Evolutionary conservation across 2,113 vertebrate species (phyloP).

Genomic region (Poeciliopsis retropinna): DNA sequence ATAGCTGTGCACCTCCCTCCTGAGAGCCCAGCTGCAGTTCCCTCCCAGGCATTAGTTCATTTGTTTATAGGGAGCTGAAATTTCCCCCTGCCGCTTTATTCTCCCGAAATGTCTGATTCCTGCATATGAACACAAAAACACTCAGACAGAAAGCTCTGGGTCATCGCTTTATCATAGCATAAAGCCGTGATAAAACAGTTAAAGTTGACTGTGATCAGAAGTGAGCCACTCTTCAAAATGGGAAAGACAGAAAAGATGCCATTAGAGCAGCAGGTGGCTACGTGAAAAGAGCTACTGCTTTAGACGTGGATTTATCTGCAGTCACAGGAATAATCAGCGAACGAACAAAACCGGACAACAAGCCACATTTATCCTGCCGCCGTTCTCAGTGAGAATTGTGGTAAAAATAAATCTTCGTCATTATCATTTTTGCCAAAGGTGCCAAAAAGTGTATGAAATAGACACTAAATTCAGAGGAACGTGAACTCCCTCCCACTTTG

Average conservation of each 20-base stretch:
- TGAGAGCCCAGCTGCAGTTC: constrained; percentile 65
- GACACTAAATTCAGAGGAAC: not conserved
- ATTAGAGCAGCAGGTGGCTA: not conserved
- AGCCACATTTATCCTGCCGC: too few relatives aligned
- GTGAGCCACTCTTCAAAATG: not conserved
- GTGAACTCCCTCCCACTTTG: not conserved
- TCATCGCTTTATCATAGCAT: constrained; percentile 18
- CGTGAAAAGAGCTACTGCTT: not conserved
- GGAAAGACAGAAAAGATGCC: not conserved
- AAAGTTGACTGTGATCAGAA: not conserved
- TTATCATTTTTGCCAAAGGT: not conserved
- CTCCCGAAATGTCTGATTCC: constrained; percentile 38
- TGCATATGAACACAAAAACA: constrained; percentile 21
- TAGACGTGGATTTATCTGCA: not conserved
- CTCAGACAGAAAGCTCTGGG: not conserved
- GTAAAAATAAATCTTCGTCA: not conserved
- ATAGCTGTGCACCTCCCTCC: constrained; percentile 62
- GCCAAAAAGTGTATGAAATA: not conserved
- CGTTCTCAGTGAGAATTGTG: not conserved
- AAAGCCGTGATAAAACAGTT: not conserved
- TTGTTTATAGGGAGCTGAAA: constrained; percentile 62
- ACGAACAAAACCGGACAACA: too few relatives aligned
- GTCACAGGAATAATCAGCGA: not conserved
- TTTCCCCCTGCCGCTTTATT: constrained; percentile 46
- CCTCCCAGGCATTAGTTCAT: constrained; percentile 60